Base-by-base conservation (phyloP, 35 echinoderm and acorn worm species). In the Apostichopus parvimensis region DNA sequence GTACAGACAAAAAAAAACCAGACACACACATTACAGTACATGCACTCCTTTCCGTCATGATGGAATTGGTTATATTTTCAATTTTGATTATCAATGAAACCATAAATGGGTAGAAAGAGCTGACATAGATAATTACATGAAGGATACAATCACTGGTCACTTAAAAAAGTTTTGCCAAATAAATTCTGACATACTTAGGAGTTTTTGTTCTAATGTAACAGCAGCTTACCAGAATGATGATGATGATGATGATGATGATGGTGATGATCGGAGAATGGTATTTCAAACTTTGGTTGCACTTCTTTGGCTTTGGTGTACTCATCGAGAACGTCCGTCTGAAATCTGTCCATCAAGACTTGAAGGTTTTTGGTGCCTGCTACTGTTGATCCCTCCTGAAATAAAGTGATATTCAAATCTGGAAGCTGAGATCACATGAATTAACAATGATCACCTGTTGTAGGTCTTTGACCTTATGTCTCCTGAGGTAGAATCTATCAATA, bases 251-350 rank as follows among this genome's bases (percentile, higher is more conserved):
- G 86, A 20, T 88, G 89, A 57, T 79, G 77, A 56, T 79, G 73
- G 6, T 91, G 89, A n/a, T 79, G 57, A 5, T 77, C 53, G 13
- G 22, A 61, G 8, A 20, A 91, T 79, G 89, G 77, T 57, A 91
- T 57, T 64, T 96, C 86, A 64, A 92, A 53, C 53, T 94, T 57
- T n/a, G 91, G 91, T 64, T 94, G 93, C 6, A 56, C 73, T 6
- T 25, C 91, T 56, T 91, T 92, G 6, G 76, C 91, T 79, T 54
- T 57, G 1, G 75, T 54, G 8, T 93, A 95, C 65, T 93, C 87
- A 23, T 99, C 91, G 0, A 99, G 90, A 68, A 99, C 86, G 10
- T 99, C 93, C 62, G 73, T 65, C 91, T 94, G 79, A 57, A 99
- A 94, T 82, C 81, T 96, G 1, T 87, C 82, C 56, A 96, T 64